Evolutionary conservation across 2,888 invertebrate genomes (phyloP), one percentile per base, ranked within the genome.

Genomic region (Xanthorhoe designata): DNA sequence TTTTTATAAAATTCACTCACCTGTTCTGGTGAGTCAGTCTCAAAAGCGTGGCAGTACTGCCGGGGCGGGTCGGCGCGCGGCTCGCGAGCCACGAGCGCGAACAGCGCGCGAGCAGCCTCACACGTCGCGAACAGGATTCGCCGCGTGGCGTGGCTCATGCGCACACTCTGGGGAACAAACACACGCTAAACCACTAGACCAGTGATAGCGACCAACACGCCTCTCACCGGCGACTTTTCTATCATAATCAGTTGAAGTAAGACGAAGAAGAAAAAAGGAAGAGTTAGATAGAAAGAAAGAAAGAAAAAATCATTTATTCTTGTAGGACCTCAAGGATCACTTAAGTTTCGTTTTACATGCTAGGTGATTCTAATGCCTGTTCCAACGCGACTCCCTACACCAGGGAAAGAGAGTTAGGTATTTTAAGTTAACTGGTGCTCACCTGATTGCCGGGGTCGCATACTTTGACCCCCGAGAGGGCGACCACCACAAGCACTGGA

Each of bases 61-160:
- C 95, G 64, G 95, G 96, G 90, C 95, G 96, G 81, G 95, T 92
- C 85, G 72, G 80, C 75, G 80, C 89, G 87, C 70, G 91, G 90
- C 86, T 88, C 90, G 75, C 92, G 90, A 66, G 92, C 91, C 78
- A 97, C 95, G 88, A 97, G 96, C 85, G 97, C 96, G 94, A 97
- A 97, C 89, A 97, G 96, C 75, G 95, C 94, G 87, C 95, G 94
- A 78, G 96, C 95, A 35, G 97, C 95, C 90, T 97, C 97, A 95
- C 97, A 97, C 81, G 97, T 97, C 80, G 97, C 97, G 94, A 97
- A 97, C 80, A 97, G 97, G 82, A 97, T 97, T 87, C 97, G 95
- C 78, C 97, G 95, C 81, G 97, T 92, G 86, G 96, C 96, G 94
- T 97, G 97, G 79, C 96, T 96, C 97, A 97, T 97, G 91, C 96